A percentile compares a stretch with the other conserved stretches of the same genome.
Evolutionary conservation across 2,888 invertebrate species (phyloP).

Genomic region (Molorchus minor): DNA sequence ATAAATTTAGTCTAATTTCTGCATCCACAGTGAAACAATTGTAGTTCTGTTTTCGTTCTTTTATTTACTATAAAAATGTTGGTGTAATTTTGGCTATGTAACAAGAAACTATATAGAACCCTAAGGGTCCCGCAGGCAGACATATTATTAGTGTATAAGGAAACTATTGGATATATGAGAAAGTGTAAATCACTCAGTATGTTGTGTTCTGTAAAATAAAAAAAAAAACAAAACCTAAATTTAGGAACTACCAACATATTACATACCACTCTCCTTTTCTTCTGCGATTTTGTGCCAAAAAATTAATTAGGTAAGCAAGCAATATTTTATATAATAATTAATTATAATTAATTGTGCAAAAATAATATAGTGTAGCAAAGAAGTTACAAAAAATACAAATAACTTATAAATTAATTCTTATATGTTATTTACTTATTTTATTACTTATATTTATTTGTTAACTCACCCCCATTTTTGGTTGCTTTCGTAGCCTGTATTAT

Average conservation of each 20-base stretch:
- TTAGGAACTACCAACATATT: constrained; percentile 14
- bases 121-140: constrained; percentile 12
- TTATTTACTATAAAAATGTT: too few species aligned
- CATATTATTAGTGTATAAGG: neutral
- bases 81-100: too few species aligned
- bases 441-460: too few species aligned
- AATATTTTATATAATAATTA: neutral
- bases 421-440: too few species aligned
- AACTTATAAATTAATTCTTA: too few species aligned
- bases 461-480: constrained; percentile 76
- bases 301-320: too few species aligned
- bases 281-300: constrained; percentile 52
- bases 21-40: too few species aligned
- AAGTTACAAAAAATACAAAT: too few species aligned
- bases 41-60: too few species aligned
- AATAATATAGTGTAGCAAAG: neutral
- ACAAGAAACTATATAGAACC: too few species aligned
- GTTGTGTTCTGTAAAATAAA: constrained; percentile 10
- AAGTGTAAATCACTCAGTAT: constrained; percentile 16
- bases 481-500: constrained; percentile 96
- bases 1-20: too few species aligned
- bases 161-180: too few species aligned
- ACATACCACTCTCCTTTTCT: constrained; percentile 61
- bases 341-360: neutral
- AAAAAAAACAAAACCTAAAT: constrained; percentile 7